Conservation (phyloP, 2,797 vertebrate species). For the Malacoctenus gilli region DNA sequence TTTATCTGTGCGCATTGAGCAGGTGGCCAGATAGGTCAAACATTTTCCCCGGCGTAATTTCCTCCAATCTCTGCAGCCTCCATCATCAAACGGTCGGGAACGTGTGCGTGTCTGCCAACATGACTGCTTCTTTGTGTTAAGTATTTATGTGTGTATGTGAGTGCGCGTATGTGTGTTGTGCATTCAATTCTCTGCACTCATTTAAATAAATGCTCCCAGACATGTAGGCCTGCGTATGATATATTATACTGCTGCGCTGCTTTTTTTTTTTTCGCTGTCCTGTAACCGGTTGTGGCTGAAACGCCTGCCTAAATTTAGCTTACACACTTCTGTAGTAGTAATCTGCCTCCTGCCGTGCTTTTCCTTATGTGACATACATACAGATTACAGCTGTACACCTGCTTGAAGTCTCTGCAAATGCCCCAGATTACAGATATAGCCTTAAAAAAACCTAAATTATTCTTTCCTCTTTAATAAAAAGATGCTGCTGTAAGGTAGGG, state of each 20-base stretch:
- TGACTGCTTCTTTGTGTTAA: conserved; percentile 15
- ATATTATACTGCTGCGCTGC: conserved; percentile 12
- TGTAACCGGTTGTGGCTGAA: conserved; percentile 20
- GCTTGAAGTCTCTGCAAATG: conserved; percentile 7
- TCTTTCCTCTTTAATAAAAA: no score
- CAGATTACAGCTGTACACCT: conserved; percentile 16
- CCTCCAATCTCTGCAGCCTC: conserved; percentile 58
- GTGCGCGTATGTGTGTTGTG: neutral
- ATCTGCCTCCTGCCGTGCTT: conserved; percentile 30
- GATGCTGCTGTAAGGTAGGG: no score
- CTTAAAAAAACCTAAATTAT: no score
- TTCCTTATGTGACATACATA: conserved; percentile 36
- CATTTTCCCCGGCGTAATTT: conserved; percentile 71
- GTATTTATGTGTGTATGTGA: conserved; percentile 21
- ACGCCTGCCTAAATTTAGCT: conserved; percentile 37
- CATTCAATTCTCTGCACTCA: conserved; percentile 5
- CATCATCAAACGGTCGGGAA: conserved; percentile 30
- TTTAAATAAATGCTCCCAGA: conserved; percentile 26
- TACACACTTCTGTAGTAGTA: conserved; percentile 21
- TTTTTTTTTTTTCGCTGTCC: conserved; percentile 22
- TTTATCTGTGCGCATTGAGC: conserved; percentile 68
- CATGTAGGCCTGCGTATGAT: conserved; percentile 17
- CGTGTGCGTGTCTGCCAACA: conserved; percentile 9
- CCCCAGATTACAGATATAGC: neutral
- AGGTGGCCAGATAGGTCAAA: conserved; percentile 76